phyloP scores from a whole-genome alignment of 2,888 invertebrate genomes.

The Lasioglossum oenotherae region DNA sequence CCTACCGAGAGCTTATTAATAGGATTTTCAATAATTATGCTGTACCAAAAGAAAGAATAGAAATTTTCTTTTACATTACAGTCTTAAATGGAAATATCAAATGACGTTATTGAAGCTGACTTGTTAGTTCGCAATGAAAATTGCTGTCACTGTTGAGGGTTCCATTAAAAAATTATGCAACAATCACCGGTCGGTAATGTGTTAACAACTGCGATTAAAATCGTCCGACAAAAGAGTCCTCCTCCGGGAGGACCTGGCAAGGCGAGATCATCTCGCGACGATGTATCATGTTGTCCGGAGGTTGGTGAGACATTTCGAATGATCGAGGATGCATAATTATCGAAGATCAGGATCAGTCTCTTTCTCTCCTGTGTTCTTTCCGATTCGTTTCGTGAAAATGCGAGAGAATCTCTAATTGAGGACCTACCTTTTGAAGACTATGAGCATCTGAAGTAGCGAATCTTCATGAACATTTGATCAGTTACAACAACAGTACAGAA shows the following conservation, averaged over 20 bases:
- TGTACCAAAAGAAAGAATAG: too few relatives aligned
- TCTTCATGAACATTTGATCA: background rate
- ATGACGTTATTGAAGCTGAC: too few relatives aligned
- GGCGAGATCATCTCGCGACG: background rate
- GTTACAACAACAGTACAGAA: background rate
- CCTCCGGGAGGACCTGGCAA: background rate
- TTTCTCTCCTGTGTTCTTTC: background rate
- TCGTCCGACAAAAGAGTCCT: background rate
- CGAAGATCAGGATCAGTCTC: background rate
- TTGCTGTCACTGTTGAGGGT: too few relatives aligned
- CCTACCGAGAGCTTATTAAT: too few relatives aligned
- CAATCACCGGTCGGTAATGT: too few relatives aligned
- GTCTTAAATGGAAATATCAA: too few relatives aligned
- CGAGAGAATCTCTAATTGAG: background rate
- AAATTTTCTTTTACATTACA: too few relatives aligned
- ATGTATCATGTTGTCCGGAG: background rate
- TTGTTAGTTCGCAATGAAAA: too few relatives aligned
- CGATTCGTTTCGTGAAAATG: background rate
- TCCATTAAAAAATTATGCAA: too few relatives aligned
- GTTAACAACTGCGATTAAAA: background rate
- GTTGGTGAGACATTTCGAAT: background rate
- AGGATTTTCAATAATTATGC: too few relatives aligned
- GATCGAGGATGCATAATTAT: slow-evolving; percentile 1
- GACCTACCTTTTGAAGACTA: too few relatives aligned
- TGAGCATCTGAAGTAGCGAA: background rate